phyloP scores from a whole-genome alignment of 2,113 vertebrate genomes.

The zebrafish (Danio rerio) region GRCz12tu NC_133188.1:2378001-2378500 shows the following conservation, averaged over 20 bases:
- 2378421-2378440: constrained; percentile 19
- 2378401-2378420: too few species aligned
- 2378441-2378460: constrained; percentile 95
- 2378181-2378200: too few species aligned
- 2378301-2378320: neutral
- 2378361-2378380: neutral
- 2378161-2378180: too few species aligned
- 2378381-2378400: neutral
- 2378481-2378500: constrained; percentile 82
- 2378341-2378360: neutral
- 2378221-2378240: neutral
- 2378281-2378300: neutral
- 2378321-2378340: neutral
- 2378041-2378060: too few species aligned
- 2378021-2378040: too few species aligned
- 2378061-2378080: too few species aligned
- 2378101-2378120: too few species aligned
- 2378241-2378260: too few species aligned
- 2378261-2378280: neutral
- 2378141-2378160: too few species aligned
- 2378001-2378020: too few species aligned
- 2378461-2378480: constrained; percentile 94
- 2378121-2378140: too few species aligned
- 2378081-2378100: too few species aligned
- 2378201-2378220: neutral